Evolutionary conservation across 2,888 invertebrate genomes (phyloP).

Genomic region (Frankliniella fusca): DNA sequence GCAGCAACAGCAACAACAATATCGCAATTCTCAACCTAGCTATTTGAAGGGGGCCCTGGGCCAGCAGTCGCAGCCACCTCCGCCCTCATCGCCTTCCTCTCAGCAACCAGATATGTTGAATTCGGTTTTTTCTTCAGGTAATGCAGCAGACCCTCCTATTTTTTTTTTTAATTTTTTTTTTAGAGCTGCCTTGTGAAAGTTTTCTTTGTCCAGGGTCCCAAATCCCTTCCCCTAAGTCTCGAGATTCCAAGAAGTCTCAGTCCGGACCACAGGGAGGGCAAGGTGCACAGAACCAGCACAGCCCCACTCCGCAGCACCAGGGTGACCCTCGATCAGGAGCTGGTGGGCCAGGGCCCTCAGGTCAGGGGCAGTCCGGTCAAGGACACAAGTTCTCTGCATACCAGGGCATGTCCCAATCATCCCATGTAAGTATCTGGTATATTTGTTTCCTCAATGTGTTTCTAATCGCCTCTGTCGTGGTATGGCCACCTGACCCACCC

Average conservation of each 20-base stretch:
- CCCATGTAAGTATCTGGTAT: background rate
- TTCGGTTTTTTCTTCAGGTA: conserved; percentile 56
- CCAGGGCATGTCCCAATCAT: background rate
- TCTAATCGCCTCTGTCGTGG: background rate
- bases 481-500: too few species aligned
- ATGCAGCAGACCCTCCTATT: conserved; percentile 38
- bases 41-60: conserved; percentile 50
- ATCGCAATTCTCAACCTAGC: conserved; percentile 43
- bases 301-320: conserved; percentile 53
- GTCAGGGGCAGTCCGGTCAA: background rate
- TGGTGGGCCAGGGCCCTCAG: conserved; percentile 32
- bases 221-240: conserved; percentile 57
- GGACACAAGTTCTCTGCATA: background rate
- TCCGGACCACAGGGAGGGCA: background rate
- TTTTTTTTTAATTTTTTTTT: conserved; percentile 1
- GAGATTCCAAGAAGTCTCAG: conserved; percentile 48
- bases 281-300: conserved; percentile 35
- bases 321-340: conserved; percentile 58
- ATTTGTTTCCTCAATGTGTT: background rate
- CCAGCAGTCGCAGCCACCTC: conserved; percentile 52
- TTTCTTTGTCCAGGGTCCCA: conserved; percentile 48
- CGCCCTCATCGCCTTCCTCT: conserved; percentile 47
- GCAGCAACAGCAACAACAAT: conserved; percentile 45
- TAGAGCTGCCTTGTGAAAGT: background rate
- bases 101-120: conserved; percentile 49